Percentiles rank a stretch among this genome's conserved stretches.
These are phyloP conservation scores for Corythornis cristatus DNA, from an alignment of 2,113 vertebrate species.

Conservation along the genomic window DNA sequence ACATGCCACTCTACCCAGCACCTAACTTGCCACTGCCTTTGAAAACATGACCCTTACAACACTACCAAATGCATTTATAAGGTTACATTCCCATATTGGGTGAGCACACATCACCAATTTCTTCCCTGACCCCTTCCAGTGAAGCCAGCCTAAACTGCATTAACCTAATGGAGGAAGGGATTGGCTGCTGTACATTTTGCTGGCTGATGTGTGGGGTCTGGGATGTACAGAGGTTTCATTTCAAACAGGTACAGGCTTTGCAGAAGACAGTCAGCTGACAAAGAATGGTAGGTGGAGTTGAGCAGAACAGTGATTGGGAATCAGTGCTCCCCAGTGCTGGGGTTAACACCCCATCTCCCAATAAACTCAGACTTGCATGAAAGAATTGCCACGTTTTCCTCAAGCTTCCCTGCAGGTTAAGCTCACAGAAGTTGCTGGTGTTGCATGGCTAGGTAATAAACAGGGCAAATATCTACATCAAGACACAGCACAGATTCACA, in stretches of 20 bases:
- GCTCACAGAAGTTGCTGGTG: background rate
- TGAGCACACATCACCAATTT: background rate
- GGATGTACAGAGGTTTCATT: background rate
- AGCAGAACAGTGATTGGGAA: background rate
- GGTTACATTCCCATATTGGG: background rate
- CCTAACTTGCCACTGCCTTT: background rate
- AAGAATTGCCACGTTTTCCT: background rate
- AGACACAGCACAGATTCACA: background rate
- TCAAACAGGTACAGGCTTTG: background rate
- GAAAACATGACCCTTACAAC: accelerated
- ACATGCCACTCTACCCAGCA: background rate
- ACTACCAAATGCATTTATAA: background rate
- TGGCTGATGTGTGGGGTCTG: background rate
- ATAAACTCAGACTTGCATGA: background rate
- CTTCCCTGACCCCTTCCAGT: background rate
- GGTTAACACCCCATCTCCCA: background rate
- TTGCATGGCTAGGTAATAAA: background rate
- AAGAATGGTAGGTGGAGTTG: background rate
- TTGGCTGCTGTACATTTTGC: background rate
- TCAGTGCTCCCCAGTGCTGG: background rate
- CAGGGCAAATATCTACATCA: background rate
- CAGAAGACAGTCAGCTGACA: background rate
- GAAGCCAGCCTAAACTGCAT: background rate
- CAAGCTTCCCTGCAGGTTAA: background rate
- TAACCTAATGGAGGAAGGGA: background rate